Base-by-base conservation (phyloP, 2,113 vertebrate genomes). In the Arizona elegans region DNA sequence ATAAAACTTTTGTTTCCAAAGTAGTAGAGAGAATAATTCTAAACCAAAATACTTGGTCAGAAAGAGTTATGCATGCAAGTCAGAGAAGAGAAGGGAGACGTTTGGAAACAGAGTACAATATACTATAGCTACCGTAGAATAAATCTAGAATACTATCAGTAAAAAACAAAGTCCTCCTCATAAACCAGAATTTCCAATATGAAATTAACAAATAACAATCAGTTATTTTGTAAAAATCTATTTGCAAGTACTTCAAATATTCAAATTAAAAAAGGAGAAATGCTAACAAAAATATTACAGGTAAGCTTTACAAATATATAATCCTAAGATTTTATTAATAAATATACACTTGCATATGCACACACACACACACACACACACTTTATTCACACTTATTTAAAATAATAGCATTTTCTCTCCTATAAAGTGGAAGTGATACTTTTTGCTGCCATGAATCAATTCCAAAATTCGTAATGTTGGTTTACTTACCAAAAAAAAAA, bases 351-450 rank as follows among this genome's bases (percentile, higher is more conserved):
- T 33, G 38, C 33, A 58, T 53, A 53, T 24, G 5, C 15, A 17
- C 24, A 10, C 59, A 10, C 13, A 33, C 5, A n/a, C 29, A 38
- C 70, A 81, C 15, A 75, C 15, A 38, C 2, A 21, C n/a, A 93
- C 54, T 92, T 52, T 90, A 53, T 50, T 86, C 50, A 53, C n/a
- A 53, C n/a, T 65, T 38, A 47, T 38, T 89, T 90, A 58, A 92
- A 24, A 65, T 81, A 85, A 38, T 47, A 87, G 62, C 87, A 92
- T 52, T 85, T 92, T 29, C 54, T 89, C 87, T 93, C 55, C 55
- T 54, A 24, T 19, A 26, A 90, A 86, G 55, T 29, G 1, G 38
- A 86, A 23, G 8, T 13, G 52, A 43, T 47, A 88, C 56, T 38
- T 53, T 52, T 38, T 11, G 12, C 92, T 85, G 43, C 21, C 55